Percentiles rank a stretch among this genome's conserved stretches.
Conservation (phyloP, 23 tunicate species). For the Ciona savignyi region DNA sequence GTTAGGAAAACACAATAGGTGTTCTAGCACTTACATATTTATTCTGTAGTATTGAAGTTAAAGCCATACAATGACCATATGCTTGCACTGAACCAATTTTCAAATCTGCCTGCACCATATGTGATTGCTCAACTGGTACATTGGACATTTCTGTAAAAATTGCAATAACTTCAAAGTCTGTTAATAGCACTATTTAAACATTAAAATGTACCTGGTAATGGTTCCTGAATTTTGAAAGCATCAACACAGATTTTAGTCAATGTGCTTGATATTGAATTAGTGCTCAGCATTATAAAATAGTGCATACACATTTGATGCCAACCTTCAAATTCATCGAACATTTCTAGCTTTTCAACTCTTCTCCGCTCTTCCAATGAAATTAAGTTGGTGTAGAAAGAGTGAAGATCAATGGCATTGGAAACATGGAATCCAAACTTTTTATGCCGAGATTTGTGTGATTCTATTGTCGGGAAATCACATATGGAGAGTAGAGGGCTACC, state of each 20-base stretch:
- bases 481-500: constrained; percentile 58
- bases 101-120: not conserved
- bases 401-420: constrained; percentile 11
- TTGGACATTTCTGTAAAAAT: not conserved
- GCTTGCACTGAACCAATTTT: not conserved
- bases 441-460: constrained; percentile 38
- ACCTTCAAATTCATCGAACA: constrained; percentile 88
- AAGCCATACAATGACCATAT: not conserved
- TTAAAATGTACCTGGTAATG: too few relatives aligned
- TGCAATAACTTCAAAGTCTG: not conserved
- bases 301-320: constrained; percentile 82
- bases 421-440: constrained; percentile 8
- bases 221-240: not conserved
- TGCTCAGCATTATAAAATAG: constrained; percentile 55
- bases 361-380: constrained; percentile 14
- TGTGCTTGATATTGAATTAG: constrained; percentile 30
- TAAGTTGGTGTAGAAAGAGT: constrained; percentile 20
- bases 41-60: not conserved
- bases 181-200: not conserved
- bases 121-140: not conserved
- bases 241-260: not conserved
- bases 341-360: constrained; percentile 40
- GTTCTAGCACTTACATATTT: not conserved
- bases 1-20: not conserved
- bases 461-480: constrained; percentile 37